These are phyloP conservation scores for Lordiphosa mommai DNA, from an alignment of 1,140 invertebrate genomes.

Conservation along the genomic window DNA sequence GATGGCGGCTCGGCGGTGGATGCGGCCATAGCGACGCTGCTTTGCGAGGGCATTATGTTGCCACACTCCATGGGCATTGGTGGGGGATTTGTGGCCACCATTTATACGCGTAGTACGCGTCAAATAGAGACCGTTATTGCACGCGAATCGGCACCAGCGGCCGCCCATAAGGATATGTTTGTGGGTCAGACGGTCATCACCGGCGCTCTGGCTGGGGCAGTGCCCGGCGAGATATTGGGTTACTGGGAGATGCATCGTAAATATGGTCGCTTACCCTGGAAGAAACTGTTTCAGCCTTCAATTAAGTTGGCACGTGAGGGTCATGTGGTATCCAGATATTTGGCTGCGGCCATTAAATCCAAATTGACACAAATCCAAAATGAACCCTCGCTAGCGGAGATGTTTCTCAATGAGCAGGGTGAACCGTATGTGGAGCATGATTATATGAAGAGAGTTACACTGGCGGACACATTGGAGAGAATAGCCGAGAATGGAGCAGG, in stretches of 20 bases:
- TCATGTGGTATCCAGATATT: constrained; percentile 86
- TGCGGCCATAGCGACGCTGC: constrained; percentile 91
- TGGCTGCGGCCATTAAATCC: constrained; percentile 83
- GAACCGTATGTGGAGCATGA: constrained; percentile 85
- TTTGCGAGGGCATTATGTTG: constrained; percentile 93
- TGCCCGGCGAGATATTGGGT: constrained; percentile 94
- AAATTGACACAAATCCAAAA: constrained; percentile 82
- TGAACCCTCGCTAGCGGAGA: constrained; percentile 83
- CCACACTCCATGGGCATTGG: constrained; percentile 94
- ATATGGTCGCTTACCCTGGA: constrained; percentile 91
- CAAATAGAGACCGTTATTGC: constrained; percentile 87
- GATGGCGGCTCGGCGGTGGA: constrained; percentile 92
- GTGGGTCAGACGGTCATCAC: constrained; percentile 73
- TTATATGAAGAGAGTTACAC: constrained; percentile 83
- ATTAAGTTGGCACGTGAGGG: constrained; percentile 88
- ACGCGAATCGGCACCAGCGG: constrained; percentile 89
- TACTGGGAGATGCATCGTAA: constrained; percentile 90
- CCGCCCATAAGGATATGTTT: constrained; percentile 86
- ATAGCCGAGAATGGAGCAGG: constrained; percentile 85
- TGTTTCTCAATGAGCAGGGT: constrained; percentile 85
- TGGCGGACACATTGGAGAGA: constrained; percentile 87
- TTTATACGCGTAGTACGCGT: constrained; percentile 85
- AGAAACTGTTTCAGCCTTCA: constrained; percentile 88
- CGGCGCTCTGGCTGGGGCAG: constrained; percentile 87
- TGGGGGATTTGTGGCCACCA: constrained; percentile 91